Percentiles rank a stretch among this genome's conserved stretches.
These are phyloP conservation scores for Elysia crispata DNA, from an alignment of 2,888 invertebrate genomes.

Conservation along the genomic window DNA sequence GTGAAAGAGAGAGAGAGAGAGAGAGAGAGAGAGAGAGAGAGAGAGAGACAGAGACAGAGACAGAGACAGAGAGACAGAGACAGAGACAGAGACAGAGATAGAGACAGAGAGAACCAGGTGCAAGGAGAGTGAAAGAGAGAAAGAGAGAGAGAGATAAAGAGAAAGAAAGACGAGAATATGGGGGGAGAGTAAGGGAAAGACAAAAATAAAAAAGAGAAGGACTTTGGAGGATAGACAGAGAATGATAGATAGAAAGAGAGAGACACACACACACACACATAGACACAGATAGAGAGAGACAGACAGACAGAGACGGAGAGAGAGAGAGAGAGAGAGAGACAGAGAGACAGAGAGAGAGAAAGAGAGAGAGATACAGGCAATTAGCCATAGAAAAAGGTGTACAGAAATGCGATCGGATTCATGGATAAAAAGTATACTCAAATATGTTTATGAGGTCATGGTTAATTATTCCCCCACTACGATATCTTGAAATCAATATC, in stretches of 20 bases:
- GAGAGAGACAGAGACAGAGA: conserved; percentile 12
- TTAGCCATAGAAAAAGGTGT: no score
- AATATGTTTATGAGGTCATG: no score
- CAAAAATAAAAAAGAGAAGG: no score
- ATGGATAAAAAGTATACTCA: no score
- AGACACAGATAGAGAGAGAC: not conserved
- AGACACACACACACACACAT: not conserved
- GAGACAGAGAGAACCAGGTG: conserved; percentile 21
- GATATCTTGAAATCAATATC: no score
- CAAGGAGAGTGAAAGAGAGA: conserved; percentile 28
- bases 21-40: not conserved
- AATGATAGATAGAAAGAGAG: conserved; percentile 14
- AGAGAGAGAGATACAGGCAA: not conserved
- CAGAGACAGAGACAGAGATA: conserved; percentile 1
- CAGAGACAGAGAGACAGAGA: not conserved
- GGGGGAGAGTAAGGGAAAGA: no score
- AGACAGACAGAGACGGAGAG: not conserved
- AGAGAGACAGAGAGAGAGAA: conserved; percentile 9
- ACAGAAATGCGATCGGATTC: no score
- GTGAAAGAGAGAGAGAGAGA: not conserved
- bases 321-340: not conserved
- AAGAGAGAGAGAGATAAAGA: conserved; percentile 23
- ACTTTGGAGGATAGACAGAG: conserved; percentile 18
- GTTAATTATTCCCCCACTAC: no score
- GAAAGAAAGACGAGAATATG: not conserved